Evolutionary conservation across 2,888 invertebrate genomes (phyloP).

Genomic region (Leucophora obtusa): DNA sequence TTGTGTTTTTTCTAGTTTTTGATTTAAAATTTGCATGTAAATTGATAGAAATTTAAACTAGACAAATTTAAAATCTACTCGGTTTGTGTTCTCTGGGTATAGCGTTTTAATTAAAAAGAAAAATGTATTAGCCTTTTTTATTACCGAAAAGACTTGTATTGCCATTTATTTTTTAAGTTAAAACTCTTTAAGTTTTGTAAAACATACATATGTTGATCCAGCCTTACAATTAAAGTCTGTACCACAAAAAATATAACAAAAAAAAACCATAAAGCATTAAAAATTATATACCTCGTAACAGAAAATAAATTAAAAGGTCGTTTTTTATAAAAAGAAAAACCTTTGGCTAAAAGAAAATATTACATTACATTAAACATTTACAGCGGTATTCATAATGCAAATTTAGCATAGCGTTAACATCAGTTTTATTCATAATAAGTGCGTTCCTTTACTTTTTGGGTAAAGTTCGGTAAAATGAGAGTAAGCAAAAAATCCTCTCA

Average conservation of each 20-base stretch:
- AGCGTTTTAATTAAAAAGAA: no score
- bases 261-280: constrained; percentile 42
- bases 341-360: constrained; percentile 6
- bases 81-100: no score
- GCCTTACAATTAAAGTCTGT: constrained; percentile 42
- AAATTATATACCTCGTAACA: constrained; percentile 61
- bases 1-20: no score
- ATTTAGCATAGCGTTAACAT: no score
- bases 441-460: no score
- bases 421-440: no score
- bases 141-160: constrained; percentile 66
- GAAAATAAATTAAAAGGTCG: constrained; percentile 39
- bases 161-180: constrained; percentile 59
- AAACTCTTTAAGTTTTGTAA: constrained; percentile 29
- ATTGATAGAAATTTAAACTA: no score
- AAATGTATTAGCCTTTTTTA: constrained; percentile 44
- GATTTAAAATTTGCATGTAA: no score
- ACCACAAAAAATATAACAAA: constrained; percentile 12
- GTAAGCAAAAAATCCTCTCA: no score
- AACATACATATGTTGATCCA: constrained; percentile 21
- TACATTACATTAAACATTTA: neutral
- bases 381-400: no score
- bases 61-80: no score
- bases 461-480: no score
- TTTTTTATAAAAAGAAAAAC: constrained; percentile 18